A percentile compares a stretch with the other conserved stretches of the same genome.
These are phyloP conservation scores for Eubasilissa regina DNA, from an alignment of 1,140 invertebrate species.

Conservation along the genomic window DNA sequence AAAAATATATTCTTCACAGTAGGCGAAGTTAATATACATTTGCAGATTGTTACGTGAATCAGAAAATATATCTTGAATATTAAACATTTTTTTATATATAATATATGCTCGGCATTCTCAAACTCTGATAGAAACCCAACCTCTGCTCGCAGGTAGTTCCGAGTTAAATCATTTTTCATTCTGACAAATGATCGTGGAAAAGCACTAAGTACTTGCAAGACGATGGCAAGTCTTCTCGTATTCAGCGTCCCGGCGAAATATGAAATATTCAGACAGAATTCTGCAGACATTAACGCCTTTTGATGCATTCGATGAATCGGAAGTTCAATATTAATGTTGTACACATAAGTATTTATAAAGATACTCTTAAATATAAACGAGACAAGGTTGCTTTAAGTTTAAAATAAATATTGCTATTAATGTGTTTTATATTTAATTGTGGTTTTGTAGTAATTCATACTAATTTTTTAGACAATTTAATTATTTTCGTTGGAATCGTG, in stretches of 20 bases:
- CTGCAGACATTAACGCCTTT: background rate
- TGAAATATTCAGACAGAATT: background rate
- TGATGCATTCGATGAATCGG: too few species aligned
- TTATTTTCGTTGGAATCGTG: too few species aligned
- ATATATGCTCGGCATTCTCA: background rate
- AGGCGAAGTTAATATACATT: too few species aligned
- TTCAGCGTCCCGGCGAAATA: background rate
- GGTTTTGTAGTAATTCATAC: too few species aligned
- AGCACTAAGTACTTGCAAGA: conserved; percentile 40
- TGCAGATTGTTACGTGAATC: conserved; percentile 27
- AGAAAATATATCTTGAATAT: conserved; percentile 20
- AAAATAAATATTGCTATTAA: too few species aligned
- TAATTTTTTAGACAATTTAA: too few species aligned
- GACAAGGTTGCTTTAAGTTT: too few species aligned
- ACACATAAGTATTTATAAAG: too few species aligned
- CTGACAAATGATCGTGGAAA: conserved; percentile 55
- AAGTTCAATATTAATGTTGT: too few species aligned
- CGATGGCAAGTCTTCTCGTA: background rate
- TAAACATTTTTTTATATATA: conserved; percentile 21
- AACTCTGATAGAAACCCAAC: background rate
- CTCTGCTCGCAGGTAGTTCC: conserved; percentile 6
- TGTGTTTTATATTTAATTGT: too few species aligned
- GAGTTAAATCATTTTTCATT: conserved; percentile 56
- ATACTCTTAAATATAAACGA: too few species aligned
- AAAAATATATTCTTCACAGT: too few species aligned